Conservation (phyloP, 2,797 vertebrate species). For the Pangasius larnaudii region DNA sequence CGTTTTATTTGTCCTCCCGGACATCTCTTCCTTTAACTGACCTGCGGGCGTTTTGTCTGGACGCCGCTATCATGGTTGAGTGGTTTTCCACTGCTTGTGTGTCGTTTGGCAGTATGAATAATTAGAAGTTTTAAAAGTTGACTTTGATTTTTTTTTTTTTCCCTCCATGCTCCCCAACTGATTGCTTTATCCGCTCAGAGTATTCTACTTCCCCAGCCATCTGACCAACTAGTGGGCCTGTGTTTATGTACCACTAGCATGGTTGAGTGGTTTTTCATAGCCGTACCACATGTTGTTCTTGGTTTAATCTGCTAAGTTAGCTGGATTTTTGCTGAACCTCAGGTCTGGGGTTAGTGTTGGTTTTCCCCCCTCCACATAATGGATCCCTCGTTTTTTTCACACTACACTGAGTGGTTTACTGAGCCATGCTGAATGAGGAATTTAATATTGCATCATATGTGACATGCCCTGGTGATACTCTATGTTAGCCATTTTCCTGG, state of each 20-base stretch:
- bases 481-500: not conserved
- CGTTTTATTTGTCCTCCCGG: not conserved
- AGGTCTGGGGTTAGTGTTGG: not conserved
- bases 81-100: not conserved
- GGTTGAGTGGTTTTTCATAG: not conserved
- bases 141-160: not conserved
- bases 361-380: not conserved
- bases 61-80: not conserved
- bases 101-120: not conserved
- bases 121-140: not conserved
- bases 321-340: not conserved
- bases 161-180: not conserved
- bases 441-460: not conserved
- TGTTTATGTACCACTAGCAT: not conserved
- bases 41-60: not conserved
- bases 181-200: not conserved
- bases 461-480: not conserved
- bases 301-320: not conserved
- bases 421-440: not conserved
- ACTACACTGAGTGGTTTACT: not conserved
- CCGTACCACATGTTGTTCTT: not conserved
- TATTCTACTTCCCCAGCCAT: not conserved
- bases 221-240: too few species aligned
- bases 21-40: not conserved
- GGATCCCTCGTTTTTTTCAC: too few species aligned